Evolutionary conservation across 1,140 invertebrate genomes (phyloP).

Genomic region (Brachystomella parvula): DNA sequence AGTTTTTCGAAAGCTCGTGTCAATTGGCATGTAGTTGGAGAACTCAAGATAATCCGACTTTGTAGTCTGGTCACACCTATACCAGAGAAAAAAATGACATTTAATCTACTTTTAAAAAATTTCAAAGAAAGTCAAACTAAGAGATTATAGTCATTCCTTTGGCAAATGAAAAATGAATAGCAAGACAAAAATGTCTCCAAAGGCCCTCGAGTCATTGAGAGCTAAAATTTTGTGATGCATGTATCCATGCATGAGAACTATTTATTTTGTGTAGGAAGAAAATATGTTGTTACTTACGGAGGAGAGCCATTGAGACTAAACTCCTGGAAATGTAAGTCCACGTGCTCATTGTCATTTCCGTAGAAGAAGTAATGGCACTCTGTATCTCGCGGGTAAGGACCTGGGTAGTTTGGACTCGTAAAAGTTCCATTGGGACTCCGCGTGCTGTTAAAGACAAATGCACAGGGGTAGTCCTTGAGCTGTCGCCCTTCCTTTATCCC

Average conservation of each 20-base stretch:
- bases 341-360: slow-evolving; percentile 66
- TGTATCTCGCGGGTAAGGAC: slow-evolving; percentile 80
- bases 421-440: slow-evolving; percentile 70
- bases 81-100: background rate
- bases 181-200: no score
- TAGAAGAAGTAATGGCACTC: slow-evolving; percentile 93
- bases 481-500: slow-evolving; percentile 70
- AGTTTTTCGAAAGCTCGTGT: slow-evolving; percentile 73
- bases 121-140: no score
- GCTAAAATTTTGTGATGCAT: no score
- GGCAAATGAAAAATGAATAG: no score
- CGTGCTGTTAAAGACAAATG: slow-evolving; percentile 67
- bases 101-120: background rate
- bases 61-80: slow-evolving; percentile 26
- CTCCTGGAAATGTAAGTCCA: slow-evolving; percentile 75
- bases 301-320: slow-evolving; percentile 84
- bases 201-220: no score
- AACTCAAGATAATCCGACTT: slow-evolving; percentile 86
- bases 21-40: slow-evolving; percentile 78
- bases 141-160: no score
- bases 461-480: slow-evolving; percentile 63
- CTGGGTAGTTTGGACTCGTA: slow-evolving; percentile 85
- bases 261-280: no score
- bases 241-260: no score
- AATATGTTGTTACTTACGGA: slow-evolving; percentile 66